Evolutionary conservation across 2,113 vertebrate species (phyloP).

Genomic region (Laterallus jamaicensis): DNA sequence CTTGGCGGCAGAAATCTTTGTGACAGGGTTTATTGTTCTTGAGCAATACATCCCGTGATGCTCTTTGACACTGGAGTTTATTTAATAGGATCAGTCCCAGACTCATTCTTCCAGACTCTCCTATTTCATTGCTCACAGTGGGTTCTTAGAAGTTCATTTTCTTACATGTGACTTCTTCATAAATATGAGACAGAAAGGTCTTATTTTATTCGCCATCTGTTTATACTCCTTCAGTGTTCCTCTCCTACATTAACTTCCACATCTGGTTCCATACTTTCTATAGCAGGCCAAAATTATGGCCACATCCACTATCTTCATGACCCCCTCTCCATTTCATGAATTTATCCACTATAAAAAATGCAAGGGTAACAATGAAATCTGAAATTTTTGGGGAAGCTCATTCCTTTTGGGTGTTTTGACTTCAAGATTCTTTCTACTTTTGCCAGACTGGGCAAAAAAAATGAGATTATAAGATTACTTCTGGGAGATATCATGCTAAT

Average conservation of each 20-base stretch:
- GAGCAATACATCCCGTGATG: conserved; percentile 7
- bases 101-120: conserved; percentile 46
- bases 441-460: neutral
- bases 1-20: neutral
- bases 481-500: neutral
- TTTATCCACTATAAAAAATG: neutral
- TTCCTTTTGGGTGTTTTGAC: neutral
- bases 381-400: neutral
- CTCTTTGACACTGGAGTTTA: conserved; percentile 49
- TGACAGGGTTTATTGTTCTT: conserved; percentile 51
- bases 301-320: neutral
- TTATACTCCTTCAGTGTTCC: conserved; percentile 30
- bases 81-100: conserved; percentile 51
- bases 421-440: neutral
- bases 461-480: neutral
- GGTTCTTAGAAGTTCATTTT: conserved; percentile 61
- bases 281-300: conserved; percentile 8
- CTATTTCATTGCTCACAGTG: conserved; percentile 59
- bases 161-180: conserved; percentile 51
- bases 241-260: conserved; percentile 44
- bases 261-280: conserved; percentile 42
- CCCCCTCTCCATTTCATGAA: neutral
- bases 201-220: conserved; percentile 61
- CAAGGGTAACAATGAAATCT: neutral
- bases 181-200: conserved; percentile 53